These are phyloP conservation scores for Aulostomus chinensis DNA, from an alignment of 2,797 vertebrate species.

Conservation along the genomic window DNA sequence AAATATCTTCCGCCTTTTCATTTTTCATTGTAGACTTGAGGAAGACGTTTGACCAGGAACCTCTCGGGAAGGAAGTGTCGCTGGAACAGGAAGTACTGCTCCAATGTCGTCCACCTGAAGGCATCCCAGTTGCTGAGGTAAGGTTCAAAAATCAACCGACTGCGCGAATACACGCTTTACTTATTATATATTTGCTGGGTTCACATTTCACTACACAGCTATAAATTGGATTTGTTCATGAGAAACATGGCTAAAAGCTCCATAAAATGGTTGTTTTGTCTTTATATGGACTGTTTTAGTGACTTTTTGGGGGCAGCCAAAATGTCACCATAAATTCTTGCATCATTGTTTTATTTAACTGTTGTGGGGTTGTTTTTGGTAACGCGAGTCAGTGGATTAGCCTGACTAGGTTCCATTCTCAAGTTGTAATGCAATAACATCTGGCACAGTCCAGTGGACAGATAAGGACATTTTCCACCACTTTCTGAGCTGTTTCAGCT, in stretches of 20 bases:
- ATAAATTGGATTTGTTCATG: neutral
- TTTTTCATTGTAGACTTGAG: slow-evolving; percentile 84
- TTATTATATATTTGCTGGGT: no score
- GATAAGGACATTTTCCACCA: slow-evolving; percentile 56
- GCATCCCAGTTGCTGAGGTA: slow-evolving; percentile 95
- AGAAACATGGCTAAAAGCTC: slow-evolving; percentile 21
- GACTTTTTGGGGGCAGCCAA: no score
- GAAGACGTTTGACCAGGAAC: slow-evolving; percentile 98
- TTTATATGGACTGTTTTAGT: no score
- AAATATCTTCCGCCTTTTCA: no score
- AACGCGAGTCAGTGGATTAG: no score
- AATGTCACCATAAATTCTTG: no score
- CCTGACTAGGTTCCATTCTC: no score
- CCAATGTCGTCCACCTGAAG: slow-evolving; percentile 98
- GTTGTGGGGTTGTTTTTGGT: no score
- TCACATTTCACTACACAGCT: no score
- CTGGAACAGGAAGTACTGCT: slow-evolving; percentile 97
- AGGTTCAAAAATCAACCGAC: slow-evolving; percentile 44
- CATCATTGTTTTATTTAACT: no score
- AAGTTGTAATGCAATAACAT: slow-evolving; percentile 46
- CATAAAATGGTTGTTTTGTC: neutral
- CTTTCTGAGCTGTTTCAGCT: slow-evolving; percentile 44
- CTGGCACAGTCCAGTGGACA: slow-evolving; percentile 29
- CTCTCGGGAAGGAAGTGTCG: slow-evolving; percentile 96
- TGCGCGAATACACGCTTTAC: no score